Conservation (phyloP, 2,797 vertebrate genomes). For the Acestrorhynchus altus region DNA sequence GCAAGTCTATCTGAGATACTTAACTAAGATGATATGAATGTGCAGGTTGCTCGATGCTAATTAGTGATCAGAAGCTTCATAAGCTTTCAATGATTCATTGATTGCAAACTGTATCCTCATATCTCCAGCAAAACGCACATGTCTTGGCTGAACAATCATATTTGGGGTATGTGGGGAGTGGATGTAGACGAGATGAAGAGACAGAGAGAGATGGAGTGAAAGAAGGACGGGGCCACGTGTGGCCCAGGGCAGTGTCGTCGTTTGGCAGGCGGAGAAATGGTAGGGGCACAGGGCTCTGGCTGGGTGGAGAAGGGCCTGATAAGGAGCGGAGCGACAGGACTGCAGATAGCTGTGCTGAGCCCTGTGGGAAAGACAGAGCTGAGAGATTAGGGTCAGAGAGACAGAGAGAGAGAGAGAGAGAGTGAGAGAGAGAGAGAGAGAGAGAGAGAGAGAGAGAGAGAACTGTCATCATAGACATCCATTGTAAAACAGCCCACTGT, state of each 20-base stretch:
- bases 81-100: too few species aligned
- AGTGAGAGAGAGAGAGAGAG: constrained; percentile 23
- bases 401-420: constrained; percentile 44
- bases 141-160: not conserved
- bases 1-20: too few species aligned
- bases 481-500: too few species aligned
- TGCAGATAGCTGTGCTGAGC: constrained; percentile 50
- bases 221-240: constrained; percentile 18
- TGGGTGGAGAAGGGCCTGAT: constrained; percentile 49
- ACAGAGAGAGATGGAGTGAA: constrained; percentile 26
- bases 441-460: constrained; percentile 19
- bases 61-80: too few species aligned
- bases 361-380: constrained; percentile 45
- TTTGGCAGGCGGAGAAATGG: constrained; percentile 40
- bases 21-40: too few species aligned
- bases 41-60: too few species aligned
- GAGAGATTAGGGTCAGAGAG: constrained; percentile 45
- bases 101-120: too few species aligned
- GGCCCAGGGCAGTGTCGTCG: constrained; percentile 44
- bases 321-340: constrained; percentile 42
- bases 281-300: constrained; percentile 14
- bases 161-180: constrained; percentile 15
- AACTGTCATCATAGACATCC: not conserved
- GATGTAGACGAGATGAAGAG: constrained; percentile 28
- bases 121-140: not conserved